Percentiles rank a stretch among this genome's conserved stretches.
Conservation (phyloP, 2,888 invertebrate genomes). For the Mechanitis mazaeus region DNA sequence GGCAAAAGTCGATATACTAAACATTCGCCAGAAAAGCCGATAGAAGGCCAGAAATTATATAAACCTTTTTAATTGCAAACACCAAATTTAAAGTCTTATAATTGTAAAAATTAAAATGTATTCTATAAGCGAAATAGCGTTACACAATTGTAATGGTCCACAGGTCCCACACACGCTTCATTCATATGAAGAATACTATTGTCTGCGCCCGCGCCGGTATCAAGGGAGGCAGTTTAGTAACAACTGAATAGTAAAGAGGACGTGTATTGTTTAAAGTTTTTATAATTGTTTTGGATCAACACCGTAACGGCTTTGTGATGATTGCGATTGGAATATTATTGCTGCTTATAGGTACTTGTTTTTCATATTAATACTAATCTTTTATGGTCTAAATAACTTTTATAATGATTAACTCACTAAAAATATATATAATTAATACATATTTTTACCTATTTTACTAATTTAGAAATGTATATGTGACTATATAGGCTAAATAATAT, state of each 20-base stretch:
- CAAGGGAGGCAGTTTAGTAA: constrained; percentile 32
- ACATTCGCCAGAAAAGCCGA: too few species aligned
- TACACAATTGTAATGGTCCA: constrained; percentile 1
- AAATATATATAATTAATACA: too few species aligned
- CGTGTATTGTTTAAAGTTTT: constrained; percentile 29
- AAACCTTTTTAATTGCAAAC: too few species aligned
- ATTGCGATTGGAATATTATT: constrained; percentile 30
- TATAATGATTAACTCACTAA: too few species aligned
- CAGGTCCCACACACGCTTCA: constrained; percentile 23
- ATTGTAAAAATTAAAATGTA: too few species aligned
- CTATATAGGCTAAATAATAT: too few species aligned
- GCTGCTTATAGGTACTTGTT: constrained; percentile 34
- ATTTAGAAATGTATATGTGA: too few species aligned
- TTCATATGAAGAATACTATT: constrained; percentile 23
- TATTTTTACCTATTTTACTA: too few species aligned
- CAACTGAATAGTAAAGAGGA: constrained; percentile 29
- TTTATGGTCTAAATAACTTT: background rate
- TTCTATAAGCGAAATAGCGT: constrained; percentile 1
- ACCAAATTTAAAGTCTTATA: too few species aligned
- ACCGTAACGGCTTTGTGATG: constrained; percentile 32
- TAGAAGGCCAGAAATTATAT: too few species aligned
- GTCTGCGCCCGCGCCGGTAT: constrained; percentile 33
- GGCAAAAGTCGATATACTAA: too few species aligned
- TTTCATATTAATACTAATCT: constrained; percentile 7
- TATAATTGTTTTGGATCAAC: constrained; percentile 28